A percentile compares a stretch with the other conserved stretches of the same genome.
Conservation (phyloP, 2,113 vertebrate genomes). For the Antennarius striatus region DNA sequence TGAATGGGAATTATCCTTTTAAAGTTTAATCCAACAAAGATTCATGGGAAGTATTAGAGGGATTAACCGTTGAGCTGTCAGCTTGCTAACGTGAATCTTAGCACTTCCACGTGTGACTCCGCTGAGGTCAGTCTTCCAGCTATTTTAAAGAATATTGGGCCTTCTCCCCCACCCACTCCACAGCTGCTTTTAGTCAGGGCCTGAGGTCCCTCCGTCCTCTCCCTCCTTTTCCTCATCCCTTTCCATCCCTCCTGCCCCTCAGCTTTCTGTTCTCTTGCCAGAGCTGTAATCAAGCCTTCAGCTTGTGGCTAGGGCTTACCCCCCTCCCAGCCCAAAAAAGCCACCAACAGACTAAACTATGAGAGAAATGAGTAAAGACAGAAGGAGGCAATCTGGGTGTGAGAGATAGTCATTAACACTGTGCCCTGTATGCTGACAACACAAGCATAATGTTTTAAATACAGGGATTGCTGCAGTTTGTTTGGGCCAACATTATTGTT, state of each 20-base stretch:
- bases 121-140: conserved; percentile 68
- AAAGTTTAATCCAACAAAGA: conserved; percentile 17
- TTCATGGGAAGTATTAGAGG: conserved; percentile 16
- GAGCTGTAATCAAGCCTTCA: conserved; percentile 88
- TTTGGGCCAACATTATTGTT: conserved; percentile 42
- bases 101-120: conserved; percentile 50
- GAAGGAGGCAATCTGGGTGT: conserved; percentile 49
- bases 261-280: conserved; percentile 85
- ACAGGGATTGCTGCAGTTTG: conserved; percentile 41
- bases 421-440: conserved; percentile 31
- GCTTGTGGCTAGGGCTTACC: conserved; percentile 80
- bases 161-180: conserved; percentile 70
- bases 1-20: conserved; percentile 19
- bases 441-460: conserved; percentile 45
- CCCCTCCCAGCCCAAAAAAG: conserved; percentile 53
- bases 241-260: conserved; percentile 75
- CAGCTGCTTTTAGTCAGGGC: conserved; percentile 90
- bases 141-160: conserved; percentile 67
- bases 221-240: conserved; percentile 49
- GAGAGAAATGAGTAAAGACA: conserved; percentile 68
- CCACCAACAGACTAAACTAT: conserved; percentile 83
- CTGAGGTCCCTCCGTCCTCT: conserved; percentile 71
- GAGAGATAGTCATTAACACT: conserved; percentile 65
- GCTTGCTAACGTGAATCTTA: conserved; percentile 46
- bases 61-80: conserved; percentile 11